phyloP scores from a whole-genome alignment of 2,888 invertebrate genomes.

The Mechanitis messenoides region DNA sequence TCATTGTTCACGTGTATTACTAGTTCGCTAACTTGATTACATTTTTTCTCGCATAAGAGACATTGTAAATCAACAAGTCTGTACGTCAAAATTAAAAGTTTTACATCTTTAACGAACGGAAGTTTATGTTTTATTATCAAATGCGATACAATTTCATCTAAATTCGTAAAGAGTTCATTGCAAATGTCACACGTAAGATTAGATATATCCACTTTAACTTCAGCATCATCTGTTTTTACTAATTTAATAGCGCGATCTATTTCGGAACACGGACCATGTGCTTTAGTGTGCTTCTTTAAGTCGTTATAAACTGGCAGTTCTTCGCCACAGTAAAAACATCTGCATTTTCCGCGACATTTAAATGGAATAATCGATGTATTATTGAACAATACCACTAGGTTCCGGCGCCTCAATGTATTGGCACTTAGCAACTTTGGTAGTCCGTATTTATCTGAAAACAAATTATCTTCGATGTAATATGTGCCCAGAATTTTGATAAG shows the following conservation, averaged over 20 bases:
- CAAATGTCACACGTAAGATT: conserved; percentile 52
- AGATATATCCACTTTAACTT: conserved; percentile 62
- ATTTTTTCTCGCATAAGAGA: conserved; percentile 45
- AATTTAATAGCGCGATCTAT: conserved; percentile 47
- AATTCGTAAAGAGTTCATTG: conserved; percentile 33
- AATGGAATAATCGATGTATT: conserved; percentile 62
- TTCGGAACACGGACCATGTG: conserved; percentile 47
- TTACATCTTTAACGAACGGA: conserved; percentile 42
- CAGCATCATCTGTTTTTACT: conserved; percentile 49
- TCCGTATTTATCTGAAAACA: conserved; percentile 62
- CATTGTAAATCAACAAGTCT: conserved; percentile 54
- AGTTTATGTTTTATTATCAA: conserved; percentile 47
- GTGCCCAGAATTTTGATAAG: conserved; percentile 19
- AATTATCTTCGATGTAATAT: conserved; percentile 40
- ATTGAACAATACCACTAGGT: conserved; percentile 61
- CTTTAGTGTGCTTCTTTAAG: conserved; percentile 49
- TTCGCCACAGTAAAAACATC: conserved; percentile 62
- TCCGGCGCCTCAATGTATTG: conserved; percentile 43
- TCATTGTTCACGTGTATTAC: conserved; percentile 50
- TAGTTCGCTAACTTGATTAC: conserved; percentile 45
- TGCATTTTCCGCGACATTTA: conserved; percentile 60
- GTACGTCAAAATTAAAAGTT: conserved; percentile 43
- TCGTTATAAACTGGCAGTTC: conserved; percentile 39
- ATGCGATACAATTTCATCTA: conserved; percentile 44
- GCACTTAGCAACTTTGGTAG: conserved; percentile 41